These are phyloP conservation scores for Drepanosiphum platanoidis DNA, from an alignment of 2,888 invertebrate genomes.

Conservation along the genomic window DNA sequence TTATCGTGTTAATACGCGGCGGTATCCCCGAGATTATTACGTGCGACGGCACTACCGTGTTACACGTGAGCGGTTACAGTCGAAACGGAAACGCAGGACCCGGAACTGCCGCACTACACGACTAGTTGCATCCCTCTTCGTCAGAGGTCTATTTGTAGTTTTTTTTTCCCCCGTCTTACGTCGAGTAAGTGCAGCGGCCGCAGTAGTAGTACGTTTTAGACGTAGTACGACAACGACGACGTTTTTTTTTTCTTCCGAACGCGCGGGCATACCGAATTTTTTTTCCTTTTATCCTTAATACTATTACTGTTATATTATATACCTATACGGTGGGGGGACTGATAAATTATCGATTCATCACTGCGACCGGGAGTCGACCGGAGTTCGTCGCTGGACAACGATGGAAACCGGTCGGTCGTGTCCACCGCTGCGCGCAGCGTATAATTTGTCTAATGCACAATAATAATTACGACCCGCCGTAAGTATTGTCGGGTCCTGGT, in stretches of 20 bases:
- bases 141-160: background rate
- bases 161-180: background rate
- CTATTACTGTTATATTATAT: background rate
- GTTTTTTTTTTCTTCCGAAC: background rate
- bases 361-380: background rate
- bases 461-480: constrained; percentile 33
- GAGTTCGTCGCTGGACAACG: background rate
- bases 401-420: constrained; percentile 34
- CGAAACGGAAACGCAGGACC: background rate
- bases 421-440: background rate
- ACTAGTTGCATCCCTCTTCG: background rate
- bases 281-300: background rate
- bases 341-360: constrained; percentile 13
- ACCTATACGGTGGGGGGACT: background rate
- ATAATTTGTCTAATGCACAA: constrained; percentile 59
- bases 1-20: background rate
- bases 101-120: background rate
- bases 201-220: background rate
- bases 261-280: background rate
- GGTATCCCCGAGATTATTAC: background rate
- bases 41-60: background rate
- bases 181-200: background rate
- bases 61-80: background rate
- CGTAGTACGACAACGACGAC: background rate
- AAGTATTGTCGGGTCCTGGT: background rate